Base-by-base conservation (phyloP, 2,797 vertebrate genomes). In the Sebastes jordani region DNA sequence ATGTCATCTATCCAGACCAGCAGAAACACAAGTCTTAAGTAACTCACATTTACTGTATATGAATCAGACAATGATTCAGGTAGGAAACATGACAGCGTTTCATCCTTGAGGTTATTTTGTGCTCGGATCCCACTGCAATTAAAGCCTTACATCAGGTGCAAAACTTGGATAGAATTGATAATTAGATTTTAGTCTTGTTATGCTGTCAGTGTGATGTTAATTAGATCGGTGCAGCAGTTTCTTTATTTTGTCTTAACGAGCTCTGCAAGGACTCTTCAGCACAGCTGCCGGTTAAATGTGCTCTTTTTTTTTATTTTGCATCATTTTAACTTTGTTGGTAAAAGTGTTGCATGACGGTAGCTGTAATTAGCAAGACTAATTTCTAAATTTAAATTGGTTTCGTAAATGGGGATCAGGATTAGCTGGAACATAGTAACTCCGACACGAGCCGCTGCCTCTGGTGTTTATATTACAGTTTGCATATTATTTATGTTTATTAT, bases 311-410 rank as follows among this genome's bases (percentile, higher is more conserved):
- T 73, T 30, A 36, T 3, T 63, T 82, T 38, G 65, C 58, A 56
- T 63, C 38, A 5, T 73, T 73, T 70, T 9, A 38, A 63, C 7
- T 46, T 61, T 27, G n/a, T 76, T 27, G 23, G 55, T 25, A 16
- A 36, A 77, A 46, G 36, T 30, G 42, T 75, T 16, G 3, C 8
- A 52, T 9, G 22, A 38, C 8, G 29, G 13, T 22, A 0, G 22
- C 61, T 49, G 52, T 69, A 75, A 75, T 84, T 66, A 76, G 27
- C 6, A 13, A 7, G 30, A 76, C 22, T 38, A 6, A 73, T 76
- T 78, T 22, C n/a, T 74, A 42, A 5, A 61, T 25, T 65, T 29
- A 69, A 27, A 86, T 76, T 3, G 42, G 38, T 60, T 76, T 64
- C 5, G 7, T 49, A 2, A 20, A 36, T 54, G 8, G 4, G 23